These are phyloP conservation scores for Cyclargus thomasi DNA, from an alignment of 1,140 invertebrate genomes.

Conservation along the genomic window DNA sequence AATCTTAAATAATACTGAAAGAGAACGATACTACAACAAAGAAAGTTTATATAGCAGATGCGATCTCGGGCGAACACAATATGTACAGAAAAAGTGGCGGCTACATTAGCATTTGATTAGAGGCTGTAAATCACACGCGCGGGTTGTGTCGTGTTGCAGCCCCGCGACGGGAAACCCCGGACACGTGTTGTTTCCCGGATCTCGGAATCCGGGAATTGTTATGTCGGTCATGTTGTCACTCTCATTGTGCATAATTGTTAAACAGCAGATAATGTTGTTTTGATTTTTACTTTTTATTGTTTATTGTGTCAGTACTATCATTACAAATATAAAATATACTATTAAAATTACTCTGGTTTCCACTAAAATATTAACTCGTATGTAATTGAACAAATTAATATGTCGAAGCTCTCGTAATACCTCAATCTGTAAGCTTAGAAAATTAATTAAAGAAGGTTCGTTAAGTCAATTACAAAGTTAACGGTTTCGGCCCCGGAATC, in stretches of 20 bases:
- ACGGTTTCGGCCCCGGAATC: not conserved
- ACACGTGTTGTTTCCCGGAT: not conserved
- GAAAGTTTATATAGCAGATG: no score
- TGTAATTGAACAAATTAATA: not conserved
- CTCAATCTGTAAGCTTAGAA: not conserved
- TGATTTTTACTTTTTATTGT: not conserved
- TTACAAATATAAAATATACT: no score
- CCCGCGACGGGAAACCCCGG: not conserved
- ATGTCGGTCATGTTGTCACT: not conserved
- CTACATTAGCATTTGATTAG: not conserved
- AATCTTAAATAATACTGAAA: no score
- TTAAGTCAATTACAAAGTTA: not conserved
- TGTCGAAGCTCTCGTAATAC: not conserved
- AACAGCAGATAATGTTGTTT: not conserved
- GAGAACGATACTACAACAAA: no score
- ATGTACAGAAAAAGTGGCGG: not conserved
- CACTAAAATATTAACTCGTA: not conserved
- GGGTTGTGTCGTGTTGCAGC: not conserved
- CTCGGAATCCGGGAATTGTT: not conserved
- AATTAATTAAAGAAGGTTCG: not conserved
- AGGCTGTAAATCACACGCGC: not conserved
- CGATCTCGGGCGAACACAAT: not conserved
- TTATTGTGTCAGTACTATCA: no score
- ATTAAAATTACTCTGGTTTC: no score
- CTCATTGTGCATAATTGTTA: not conserved